phyloP scores from a whole-genome alignment of 2,113 vertebrate species.

The Hemicordylus capensis region DNA sequence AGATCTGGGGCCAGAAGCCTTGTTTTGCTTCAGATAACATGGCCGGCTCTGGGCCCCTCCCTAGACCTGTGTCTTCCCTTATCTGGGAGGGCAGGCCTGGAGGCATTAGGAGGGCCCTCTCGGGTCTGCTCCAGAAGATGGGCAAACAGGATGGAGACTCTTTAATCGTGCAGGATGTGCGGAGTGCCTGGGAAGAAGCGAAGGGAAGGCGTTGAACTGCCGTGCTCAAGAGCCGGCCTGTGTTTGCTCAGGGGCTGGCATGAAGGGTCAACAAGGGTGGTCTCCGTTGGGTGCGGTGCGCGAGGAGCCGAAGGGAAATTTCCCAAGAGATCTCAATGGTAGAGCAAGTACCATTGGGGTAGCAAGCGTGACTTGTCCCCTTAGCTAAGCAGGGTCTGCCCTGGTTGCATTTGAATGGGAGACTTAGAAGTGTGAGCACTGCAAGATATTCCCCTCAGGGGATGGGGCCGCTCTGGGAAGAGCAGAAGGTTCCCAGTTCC shows the following conservation, averaged over 20 bases:
- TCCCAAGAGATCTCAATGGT: not conserved
- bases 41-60: slow-evolving; percentile 46
- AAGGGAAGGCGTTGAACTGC: slow-evolving; percentile 26
- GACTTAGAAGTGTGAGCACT: no score
- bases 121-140: slow-evolving; percentile 12
- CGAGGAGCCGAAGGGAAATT: not conserved
- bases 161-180: slow-evolving; percentile 68
- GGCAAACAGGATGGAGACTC: slow-evolving; percentile 35
- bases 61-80: slow-evolving; percentile 49
- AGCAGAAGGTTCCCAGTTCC: no score
- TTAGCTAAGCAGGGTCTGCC: no score
- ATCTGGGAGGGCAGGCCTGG: slow-evolving; percentile 56
- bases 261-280: rapidly evolving
- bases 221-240: not conserved
- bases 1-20: slow-evolving; percentile 46
- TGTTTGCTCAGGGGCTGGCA: no score
- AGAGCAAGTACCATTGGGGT: no score
- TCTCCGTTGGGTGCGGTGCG: not conserved
- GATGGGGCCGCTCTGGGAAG: no score
- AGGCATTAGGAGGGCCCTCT: slow-evolving; percentile 26
- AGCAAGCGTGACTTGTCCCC: no score
- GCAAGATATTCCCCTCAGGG: no score
- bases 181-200: slow-evolving; percentile 17
- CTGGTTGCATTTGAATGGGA: no score
- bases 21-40: slow-evolving; percentile 74